Base-by-base conservation (phyloP, 2,888 invertebrate genomes). In the Tanytarsus gracilentus region DNA sequence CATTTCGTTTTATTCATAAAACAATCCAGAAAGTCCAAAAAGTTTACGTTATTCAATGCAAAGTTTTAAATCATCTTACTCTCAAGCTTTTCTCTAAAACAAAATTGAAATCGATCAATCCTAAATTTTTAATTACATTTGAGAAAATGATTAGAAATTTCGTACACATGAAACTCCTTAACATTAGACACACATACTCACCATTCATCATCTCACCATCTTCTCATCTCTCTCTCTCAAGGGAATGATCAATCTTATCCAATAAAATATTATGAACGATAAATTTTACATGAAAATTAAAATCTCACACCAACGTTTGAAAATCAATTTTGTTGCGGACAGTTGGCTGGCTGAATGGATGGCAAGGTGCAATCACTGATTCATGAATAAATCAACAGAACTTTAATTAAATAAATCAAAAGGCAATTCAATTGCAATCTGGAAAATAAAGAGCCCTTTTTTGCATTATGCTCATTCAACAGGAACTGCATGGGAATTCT, bases 241-340 rank as follows among this genome's bases (percentile, higher is more conserved):
- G 55, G 33, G 55, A 16, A 39, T 39, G n/a, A 55, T 55, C 55
- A 55, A 55, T 55, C 55, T 55, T 21, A 18, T 21, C 30, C 21
- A 52, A 52, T 18, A 33, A 36, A 39, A 39, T 29, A 9, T 40
- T 29, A 30, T 7, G 29, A 30, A 16, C 14, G 11, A 30, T 52
- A 25, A 23, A 50, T 50, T 52, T 26, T 52, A 33, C 25, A 52
- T n/a, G 21, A 4, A 52, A 23, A 21, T 18, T 23, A 4, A 51
- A 30, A 51, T 8, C 40, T 8, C 26, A 50, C 29, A 27, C 18
- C 7, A n/a, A 4, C 39, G 7, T n/a, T 39, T 39, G 9, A 39
- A 39, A 39, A 39, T n/a, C 14, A 39, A 39, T 39, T 39, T 39
- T 39, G 9, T 39, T 39, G n/a, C 39, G 9, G 9, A 9, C 30